Evolutionary conservation across 2,113 vertebrate species (phyloP), one percentile per base, ranked within the genome.

Genomic region (Lynx canadensis): DNA sequence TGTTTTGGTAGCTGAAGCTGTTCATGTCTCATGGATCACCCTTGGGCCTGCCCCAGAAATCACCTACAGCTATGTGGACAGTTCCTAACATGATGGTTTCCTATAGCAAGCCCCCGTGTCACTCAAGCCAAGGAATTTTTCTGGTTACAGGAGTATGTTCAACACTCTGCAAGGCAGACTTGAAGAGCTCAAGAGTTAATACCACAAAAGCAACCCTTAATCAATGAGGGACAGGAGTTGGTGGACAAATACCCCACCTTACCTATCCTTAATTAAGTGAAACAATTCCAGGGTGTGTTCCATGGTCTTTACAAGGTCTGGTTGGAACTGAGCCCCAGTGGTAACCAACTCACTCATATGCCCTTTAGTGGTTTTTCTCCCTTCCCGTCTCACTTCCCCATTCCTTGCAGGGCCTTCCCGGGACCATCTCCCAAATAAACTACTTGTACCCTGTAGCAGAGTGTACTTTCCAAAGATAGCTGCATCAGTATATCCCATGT

Each of bases 381-480:
- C 23, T 60, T 79, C 45, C n/a, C 25, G 31, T 55, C 66, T 95
- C 57, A 96, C 38, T 74, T 96, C 29, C 29, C 41, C 55, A 76
- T 7, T 48, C 21, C 38, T 14, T 78, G 63, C 11, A 66, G 29
- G 4, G 65, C 57, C 13, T 80, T 88, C 18, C 31, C 90, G 16
- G 21, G 50, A 74, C 71, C 21, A 90, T 23, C 31, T 55, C 48
- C 57, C 31, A 84, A 63, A 76, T 50, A 48, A 91, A 90, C 15
- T 60, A 86, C 41, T 66, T 73, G 16, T 55, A 71, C 25, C n/a
- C 16, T 71, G 3, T 31, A 80, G 45, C 4, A 93, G 29, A 71
- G 23, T 7, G 18, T 74, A 68, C 84, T 95, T 96, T 93, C 41
- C 63, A 74, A 89, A 96, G 69, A 87, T 13, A 79, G n/a, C 48